Percentiles rank a stretch among this genome's conserved stretches.
Conservation (phyloP, 2,113 vertebrate species). For the Rhombomys opimus region DNA sequence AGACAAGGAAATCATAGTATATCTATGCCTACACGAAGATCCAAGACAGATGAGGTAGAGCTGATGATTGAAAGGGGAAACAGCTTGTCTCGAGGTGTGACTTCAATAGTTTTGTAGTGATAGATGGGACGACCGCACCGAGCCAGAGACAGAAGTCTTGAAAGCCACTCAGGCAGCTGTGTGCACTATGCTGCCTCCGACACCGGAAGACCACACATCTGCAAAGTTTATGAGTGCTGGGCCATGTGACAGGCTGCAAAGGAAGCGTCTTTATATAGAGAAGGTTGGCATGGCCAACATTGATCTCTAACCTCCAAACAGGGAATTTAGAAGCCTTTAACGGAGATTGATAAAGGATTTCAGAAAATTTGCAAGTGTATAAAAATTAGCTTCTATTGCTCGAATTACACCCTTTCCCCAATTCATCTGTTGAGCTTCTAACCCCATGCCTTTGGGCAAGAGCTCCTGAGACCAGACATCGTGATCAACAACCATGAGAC, state of each 20-base stretch:
- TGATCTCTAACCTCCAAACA: neutral
- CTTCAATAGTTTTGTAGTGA: no score
- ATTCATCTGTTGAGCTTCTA: neutral
- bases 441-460: neutral
- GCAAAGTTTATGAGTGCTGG: neutral
- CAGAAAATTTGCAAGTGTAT: neutral
- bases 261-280: no score
- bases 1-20: no score
- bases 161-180: neutral
- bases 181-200: neutral
- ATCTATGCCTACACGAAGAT: neutral
- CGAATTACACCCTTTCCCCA: neutral
- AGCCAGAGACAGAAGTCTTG: neutral
- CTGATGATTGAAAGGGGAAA: neutral
- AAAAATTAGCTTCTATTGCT: neutral
- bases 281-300: neutral
- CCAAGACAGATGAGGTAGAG: no score
- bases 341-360: neutral
- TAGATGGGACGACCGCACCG: no score
- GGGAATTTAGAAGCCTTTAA: neutral
- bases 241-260: rapidly evolving
- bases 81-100: neutral
- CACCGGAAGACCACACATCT: neutral
- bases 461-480: neutral
- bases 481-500: no score